These are phyloP conservation scores for Embiotoca jacksoni DNA, from an alignment of 2,113 vertebrate genomes.

Conservation along the genomic window DNA sequence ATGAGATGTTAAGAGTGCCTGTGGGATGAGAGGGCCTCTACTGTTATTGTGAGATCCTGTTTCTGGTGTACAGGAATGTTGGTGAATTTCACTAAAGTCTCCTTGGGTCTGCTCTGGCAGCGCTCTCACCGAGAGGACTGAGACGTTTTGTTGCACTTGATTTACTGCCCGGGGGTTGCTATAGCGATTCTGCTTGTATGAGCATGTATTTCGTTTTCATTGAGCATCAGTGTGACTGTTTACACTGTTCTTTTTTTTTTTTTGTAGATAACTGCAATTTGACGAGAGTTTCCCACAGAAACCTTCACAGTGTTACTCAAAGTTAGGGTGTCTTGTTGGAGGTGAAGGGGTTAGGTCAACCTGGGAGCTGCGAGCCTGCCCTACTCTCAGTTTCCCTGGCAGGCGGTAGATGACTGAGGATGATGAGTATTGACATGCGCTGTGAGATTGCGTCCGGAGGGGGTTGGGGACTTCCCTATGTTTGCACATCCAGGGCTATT, in stretches of 20 bases:
- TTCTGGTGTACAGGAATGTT: constrained; percentile 74
- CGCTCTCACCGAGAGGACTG: constrained; percentile 13
- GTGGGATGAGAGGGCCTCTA: constrained; percentile 62
- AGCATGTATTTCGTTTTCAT: constrained; percentile 55
- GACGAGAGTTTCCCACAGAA: constrained; percentile 47
- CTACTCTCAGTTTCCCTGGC: constrained; percentile 66
- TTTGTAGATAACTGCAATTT: constrained; percentile 13
- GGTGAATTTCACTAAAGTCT: constrained; percentile 55
- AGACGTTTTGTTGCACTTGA: constrained; percentile 39
- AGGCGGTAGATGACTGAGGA: constrained; percentile 73
- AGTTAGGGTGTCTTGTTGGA: constrained; percentile 41
- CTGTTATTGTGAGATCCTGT: constrained; percentile 73
- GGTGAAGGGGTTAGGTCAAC: constrained; percentile 48
- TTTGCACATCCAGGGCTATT: constrained; percentile 80
- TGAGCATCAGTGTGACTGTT: constrained; percentile 46
- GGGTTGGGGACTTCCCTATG: constrained; percentile 76
- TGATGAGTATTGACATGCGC: constrained; percentile 80
- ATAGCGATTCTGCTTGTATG: constrained; percentile 54
- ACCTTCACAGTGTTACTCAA: constrained; percentile 21
- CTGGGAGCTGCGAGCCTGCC: constrained; percentile 48
- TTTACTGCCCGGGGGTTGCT: constrained; percentile 58
- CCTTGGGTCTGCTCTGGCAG: constrained; percentile 18
- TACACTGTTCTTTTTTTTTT: constrained; percentile 11
- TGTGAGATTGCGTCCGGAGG: constrained; percentile 78
- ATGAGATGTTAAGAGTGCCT: constrained; percentile 73